Evolutionary conservation across 2,113 vertebrate genomes (phyloP).

Genomic region (Pontoporia blainvillei): DNA sequence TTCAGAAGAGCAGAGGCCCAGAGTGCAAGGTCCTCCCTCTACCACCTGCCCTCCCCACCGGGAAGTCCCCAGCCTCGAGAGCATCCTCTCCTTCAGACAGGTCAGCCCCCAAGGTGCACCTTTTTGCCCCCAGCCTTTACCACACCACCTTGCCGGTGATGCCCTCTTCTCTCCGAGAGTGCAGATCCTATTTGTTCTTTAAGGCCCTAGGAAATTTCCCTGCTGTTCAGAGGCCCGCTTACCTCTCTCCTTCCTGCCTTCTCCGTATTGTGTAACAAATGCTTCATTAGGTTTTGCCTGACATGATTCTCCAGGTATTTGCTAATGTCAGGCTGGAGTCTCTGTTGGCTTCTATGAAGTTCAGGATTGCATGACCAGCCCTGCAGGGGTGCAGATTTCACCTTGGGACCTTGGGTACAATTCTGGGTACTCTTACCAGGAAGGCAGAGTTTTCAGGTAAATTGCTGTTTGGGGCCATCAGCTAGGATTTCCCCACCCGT

Average conservation of each 20-base stretch:
- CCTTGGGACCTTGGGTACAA: background rate
- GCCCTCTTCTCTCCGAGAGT: background rate
- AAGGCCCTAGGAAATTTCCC: background rate
- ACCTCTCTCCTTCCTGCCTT: background rate
- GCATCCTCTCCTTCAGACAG: background rate
- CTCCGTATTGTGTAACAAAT: background rate
- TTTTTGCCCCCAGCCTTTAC: background rate
- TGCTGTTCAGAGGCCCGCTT: background rate
- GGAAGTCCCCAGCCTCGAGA: background rate
- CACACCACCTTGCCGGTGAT: background rate
- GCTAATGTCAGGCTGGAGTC: background rate
- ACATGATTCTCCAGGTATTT: background rate
- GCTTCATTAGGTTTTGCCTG: background rate
- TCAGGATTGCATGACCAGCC: background rate
- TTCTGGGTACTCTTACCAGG: background rate
- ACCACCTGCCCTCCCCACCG: accelerated
- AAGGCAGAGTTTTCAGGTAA: background rate
- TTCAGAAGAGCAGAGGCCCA: background rate
- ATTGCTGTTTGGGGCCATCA: background rate
- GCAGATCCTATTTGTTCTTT: background rate
- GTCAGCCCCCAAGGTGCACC: too few species aligned
- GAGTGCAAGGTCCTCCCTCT: background rate
- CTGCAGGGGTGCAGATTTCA: accelerated
- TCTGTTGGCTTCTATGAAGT: background rate
- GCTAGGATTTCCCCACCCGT: background rate